Evolutionary conservation across 2,888 invertebrate genomes (phyloP), one percentile per base, ranked within the genome.

Genomic region (Orthosia gothica): DNA sequence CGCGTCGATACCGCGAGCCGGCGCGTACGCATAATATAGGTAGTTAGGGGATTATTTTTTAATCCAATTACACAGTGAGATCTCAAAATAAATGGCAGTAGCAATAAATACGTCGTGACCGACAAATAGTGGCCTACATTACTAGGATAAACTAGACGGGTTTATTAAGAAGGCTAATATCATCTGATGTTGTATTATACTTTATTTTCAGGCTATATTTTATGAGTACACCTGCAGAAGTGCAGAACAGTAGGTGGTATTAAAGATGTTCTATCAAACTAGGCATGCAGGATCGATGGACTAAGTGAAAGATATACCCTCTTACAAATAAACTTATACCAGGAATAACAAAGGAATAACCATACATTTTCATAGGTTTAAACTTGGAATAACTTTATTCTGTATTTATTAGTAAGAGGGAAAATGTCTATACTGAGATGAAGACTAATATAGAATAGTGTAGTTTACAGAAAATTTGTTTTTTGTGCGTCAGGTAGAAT

Each of bases 61-160:
- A 87, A 88, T 89, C 86, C 89, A 89, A 85, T 87, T 78, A 84
- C 76, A 85, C 80, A 75, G 83, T 68, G 67, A 82, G 84, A 83
- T 90, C 89, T 90, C 74, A 86, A 91, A 91, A 90, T 91, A 90
- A 86, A 88, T 83, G 82, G 72, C 69, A 68, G 82, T 67, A 62
- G 83, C 81, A 85, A 91, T 91, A 91, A 91, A 90, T 85, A 89
- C 82, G 84, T 88, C 89, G 85, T 82, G 86, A 84, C 79, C 68
- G 79, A 82, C 84, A 83, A 86, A 82, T 87, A 83, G 82, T 86
- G 81, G 83, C 82, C 87, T 85, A 84, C 88, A 89, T 87, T 79
- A 83, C 83, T 82, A 70, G 80, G 80, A 85, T 87, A 85, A 78
- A 85, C 71, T 67, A 70, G 76, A 86, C 86, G 75, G 83, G 86